Conservation (phyloP, 23 tunicate genomes). For the Halocynthia roretzi region DNA sequence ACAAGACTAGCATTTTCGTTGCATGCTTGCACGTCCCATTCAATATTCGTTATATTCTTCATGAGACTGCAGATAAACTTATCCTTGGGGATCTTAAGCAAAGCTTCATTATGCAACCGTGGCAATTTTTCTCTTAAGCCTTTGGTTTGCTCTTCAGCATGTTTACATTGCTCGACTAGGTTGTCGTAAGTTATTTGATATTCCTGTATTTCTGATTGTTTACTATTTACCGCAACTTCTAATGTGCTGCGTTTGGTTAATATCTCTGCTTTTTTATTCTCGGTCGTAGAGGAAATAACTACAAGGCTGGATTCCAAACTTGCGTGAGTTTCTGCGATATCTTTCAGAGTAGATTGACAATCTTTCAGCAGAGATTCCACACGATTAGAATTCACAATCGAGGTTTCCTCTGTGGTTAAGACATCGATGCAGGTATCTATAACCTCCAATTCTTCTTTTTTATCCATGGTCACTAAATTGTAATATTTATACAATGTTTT, state of each 20-base stretch:
- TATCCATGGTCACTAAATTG: too few species aligned
- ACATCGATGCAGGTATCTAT: too few species aligned
- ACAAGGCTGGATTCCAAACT: too few species aligned
- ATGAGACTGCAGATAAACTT: neutral
- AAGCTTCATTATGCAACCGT: neutral
- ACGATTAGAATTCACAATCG: too few species aligned
- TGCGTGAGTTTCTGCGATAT: too few species aligned
- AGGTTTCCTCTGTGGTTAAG: too few species aligned
- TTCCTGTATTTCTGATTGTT: neutral
- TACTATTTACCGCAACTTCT: neutral
- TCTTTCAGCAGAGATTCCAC: too few species aligned
- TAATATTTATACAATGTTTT: too few species aligned
- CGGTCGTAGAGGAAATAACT: neutral
- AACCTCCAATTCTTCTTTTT: too few species aligned
- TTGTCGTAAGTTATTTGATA: neutral
- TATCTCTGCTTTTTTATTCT: neutral
- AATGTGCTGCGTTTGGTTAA: neutral
- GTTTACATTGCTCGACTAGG: neutral
- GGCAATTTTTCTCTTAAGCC: too few species aligned
- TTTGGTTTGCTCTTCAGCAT: too few species aligned
- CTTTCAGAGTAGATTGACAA: too few species aligned
- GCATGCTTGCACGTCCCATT: conserved; percentile 7
- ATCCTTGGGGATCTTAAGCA: neutral
- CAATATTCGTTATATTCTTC: conserved; percentile 3
- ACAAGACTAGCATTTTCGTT: neutral